Base-by-base conservation (phyloP, 2,797 vertebrate genomes). In the Cichlasoma orientale region DNA sequence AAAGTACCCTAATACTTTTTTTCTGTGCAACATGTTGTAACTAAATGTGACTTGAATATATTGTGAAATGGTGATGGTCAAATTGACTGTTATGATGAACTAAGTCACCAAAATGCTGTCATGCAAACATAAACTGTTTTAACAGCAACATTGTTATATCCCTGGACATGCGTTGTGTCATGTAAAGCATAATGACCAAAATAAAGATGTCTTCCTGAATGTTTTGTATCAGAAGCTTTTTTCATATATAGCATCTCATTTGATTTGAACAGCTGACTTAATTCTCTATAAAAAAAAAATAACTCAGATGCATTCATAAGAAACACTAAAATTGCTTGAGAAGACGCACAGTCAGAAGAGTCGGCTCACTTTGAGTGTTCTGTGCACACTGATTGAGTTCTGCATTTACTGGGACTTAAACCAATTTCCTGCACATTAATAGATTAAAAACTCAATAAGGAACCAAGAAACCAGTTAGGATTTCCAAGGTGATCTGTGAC, bases 21-120 rank as follows among this genome's bases (percentile, higher is more conserved):
- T 90, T 90, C 89, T 91, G 87, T 91, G 88, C 89, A 94, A 91
- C 93, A 86, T 92, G 90, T 92, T 93, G 85, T 92, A 93, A 92
- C 91, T 93, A 87, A 94, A 94, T 93, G 91, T 95, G 94, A 95
- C 94, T 94, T 95, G 93, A 95, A 95, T 85, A 95, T 88, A 92
- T 95, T 95, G 94, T 95, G 93, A 96, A 95, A 92, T 82, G 71
- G 77, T 91, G 89, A 90, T 87, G 89, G 92, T 95, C 94, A 94
- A 95, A 95, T 92, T 95, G 92, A 94, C 88, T 72, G 25, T 91
- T 88, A 89, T 77, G 63, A 89, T 75, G 84, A 93, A 89, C 88
- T 77, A 82, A 89, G 87, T 93, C 90, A 92, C 89, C 86, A 87
- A 79, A 86, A 87, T 87, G 88, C 79, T 92, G 92, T 90, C 87